Evolutionary conservation across 2,797 vertebrate species (phyloP), one percentile per base, ranked within the genome.

Genomic region (Lacerta agilis): DNA sequence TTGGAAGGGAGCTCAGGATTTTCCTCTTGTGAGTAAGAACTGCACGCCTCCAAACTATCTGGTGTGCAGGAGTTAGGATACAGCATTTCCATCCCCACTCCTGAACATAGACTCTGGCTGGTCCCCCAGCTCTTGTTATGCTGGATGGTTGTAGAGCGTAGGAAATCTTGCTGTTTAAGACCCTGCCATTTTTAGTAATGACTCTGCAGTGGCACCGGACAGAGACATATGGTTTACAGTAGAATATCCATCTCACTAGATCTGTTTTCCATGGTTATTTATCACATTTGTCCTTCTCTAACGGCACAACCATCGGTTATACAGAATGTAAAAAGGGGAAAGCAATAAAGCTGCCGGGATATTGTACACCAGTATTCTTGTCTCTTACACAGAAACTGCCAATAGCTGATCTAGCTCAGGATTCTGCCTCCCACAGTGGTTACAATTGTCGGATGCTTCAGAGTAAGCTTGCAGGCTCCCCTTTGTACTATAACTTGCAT

Each of bases 211-310:
- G 88, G n/a, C 45, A 83, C 84, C 91, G 90, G 95, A 96, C 96
- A 96, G 92, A 96, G 95, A 97, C 94, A 94, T 95, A 95, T 90
- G 93, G 93, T 94, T 97, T 95, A 86, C 85, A 83, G 91, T 92
- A 93, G 90, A 95, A 92, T 92, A 94, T 94, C 92, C 20, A 45
- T 94, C 95, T 96, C 94, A 92, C 91, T 88, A 89, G 80, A 45
- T 93, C 95, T 95, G 87, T 94, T 96, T 93, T 87, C 91, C 69
- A 25, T 94, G 87, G 91, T 94, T 96, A 95, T 97, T 97, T 96
- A 94, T 96, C 94, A 93, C 94, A 93, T 96, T 96, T 95, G 92
- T 96, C 95, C 91, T 95, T 93, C 93, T 94, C 89, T 92, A 95
- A 91, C 92, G 87, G 83, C 89, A 94, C 83, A 93, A 79, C 91